A percentile compares a stretch with the other conserved stretches of the same genome.
phyloP scores from a whole-genome alignment of 2,113 vertebrate species.

The Colinus virginianus region DNA sequence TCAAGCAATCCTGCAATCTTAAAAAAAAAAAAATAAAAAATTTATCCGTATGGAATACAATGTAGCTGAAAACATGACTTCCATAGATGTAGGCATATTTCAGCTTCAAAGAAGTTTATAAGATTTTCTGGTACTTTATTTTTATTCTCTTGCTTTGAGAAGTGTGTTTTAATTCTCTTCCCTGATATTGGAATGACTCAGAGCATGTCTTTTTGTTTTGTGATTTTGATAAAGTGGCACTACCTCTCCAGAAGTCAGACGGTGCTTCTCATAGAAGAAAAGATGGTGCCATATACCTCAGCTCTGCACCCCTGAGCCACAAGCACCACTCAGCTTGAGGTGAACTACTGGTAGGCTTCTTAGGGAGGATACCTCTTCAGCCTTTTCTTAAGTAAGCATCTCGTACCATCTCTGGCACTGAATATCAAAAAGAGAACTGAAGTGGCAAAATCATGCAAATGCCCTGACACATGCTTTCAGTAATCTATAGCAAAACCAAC shows the following conservation, averaged over 20 bases:
- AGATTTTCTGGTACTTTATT: neutral
- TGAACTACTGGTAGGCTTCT: neutral
- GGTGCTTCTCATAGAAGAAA: neutral
- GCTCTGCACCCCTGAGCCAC: neutral
- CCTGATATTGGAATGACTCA: neutral
- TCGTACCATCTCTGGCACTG: neutral
- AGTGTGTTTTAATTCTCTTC: neutral
- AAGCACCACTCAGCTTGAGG: neutral
- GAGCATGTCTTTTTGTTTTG: neutral
- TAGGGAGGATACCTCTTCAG: neutral
- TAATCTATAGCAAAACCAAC: neutral
- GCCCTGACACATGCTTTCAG: neutral
- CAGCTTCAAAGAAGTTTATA: neutral
- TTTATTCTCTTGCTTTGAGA: neutral
- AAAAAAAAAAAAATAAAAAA: accelerated
- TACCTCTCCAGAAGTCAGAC: neutral
- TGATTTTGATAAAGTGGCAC: neutral
- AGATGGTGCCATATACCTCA: neutral
- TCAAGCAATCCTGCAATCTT: neutral
- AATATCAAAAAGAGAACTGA: neutral
- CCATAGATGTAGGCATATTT: neutral
- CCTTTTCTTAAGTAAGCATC: neutral
- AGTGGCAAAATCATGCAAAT: neutral
- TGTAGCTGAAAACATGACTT: neutral
- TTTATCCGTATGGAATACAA: neutral